Conservation (phyloP, 2,113 vertebrate genomes). For the Brachirus orientalis region DNA sequence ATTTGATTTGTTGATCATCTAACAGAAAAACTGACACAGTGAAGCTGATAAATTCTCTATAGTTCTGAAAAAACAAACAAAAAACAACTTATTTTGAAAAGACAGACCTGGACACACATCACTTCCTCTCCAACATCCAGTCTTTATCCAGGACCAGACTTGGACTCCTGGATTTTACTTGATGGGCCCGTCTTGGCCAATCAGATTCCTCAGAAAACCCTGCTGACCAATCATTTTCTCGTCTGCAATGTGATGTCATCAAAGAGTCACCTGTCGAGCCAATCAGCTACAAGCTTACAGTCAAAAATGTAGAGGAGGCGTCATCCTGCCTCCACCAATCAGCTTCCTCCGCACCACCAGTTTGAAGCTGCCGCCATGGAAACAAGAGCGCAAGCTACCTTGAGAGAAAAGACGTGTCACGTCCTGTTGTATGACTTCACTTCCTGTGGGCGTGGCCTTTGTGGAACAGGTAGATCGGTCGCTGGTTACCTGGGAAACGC, state of each 20-base stretch:
- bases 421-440: constrained; percentile 52
- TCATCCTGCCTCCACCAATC: background rate
- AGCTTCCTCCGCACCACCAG: too few species aligned
- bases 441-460: constrained; percentile 79
- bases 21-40: background rate
- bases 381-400: background rate
- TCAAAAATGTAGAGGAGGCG: background rate
- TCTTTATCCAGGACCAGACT: background rate
- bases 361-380: background rate
- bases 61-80: background rate
- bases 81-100: background rate
- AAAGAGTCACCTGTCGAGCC: background rate
- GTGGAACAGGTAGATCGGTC: constrained; percentile 86
- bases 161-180: too few species aligned
- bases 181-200: background rate
- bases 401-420: constrained; percentile 6
- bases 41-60: background rate
- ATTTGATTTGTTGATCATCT: background rate
- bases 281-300: constrained; percentile 3
- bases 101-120: background rate
- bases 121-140: constrained; percentile 21
- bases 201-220: background rate
- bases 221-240: background rate
- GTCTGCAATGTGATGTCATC: background rate
- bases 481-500: constrained; percentile 78